Conservation (phyloP, 2,797 vertebrate species). For the Enteromius trimaculatus region DNA sequence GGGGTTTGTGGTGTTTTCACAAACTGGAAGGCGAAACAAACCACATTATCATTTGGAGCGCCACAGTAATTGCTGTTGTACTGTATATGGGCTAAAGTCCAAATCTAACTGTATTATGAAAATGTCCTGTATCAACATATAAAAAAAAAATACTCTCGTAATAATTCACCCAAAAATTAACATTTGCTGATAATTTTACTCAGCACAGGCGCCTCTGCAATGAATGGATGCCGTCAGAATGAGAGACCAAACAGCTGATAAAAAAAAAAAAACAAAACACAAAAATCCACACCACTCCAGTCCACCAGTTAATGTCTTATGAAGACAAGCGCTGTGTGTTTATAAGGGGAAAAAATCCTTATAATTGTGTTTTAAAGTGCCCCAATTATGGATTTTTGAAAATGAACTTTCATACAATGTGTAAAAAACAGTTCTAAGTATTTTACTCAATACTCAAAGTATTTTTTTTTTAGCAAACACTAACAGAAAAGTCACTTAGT, state of each 20-base stretch:
- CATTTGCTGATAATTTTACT: neutral
- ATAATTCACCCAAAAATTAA: neutral
- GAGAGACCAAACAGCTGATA: neutral
- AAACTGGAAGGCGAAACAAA: neutral
- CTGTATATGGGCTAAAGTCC: neutral
- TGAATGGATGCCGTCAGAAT: neutral
- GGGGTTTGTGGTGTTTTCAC: neutral
- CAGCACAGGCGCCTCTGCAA: neutral
- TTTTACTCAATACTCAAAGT: too few species aligned
- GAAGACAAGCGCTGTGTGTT: too few species aligned
- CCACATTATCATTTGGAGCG: neutral
- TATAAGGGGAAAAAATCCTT: too few species aligned
- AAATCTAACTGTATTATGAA: neutral
- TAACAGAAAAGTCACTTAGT: neutral
- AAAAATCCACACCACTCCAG: neutral
- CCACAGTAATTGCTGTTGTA: neutral
- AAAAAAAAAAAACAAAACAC: neutral
- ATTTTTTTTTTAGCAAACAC: too few species aligned
- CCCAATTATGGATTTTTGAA: too few species aligned
- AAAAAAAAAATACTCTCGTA: neutral
- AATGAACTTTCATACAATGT: too few species aligned
- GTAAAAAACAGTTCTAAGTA: too few species aligned
- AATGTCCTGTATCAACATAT: neutral
- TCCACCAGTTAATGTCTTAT: neutral
- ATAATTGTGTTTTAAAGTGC: neutral